These are phyloP conservation scores for Yponomeuta cagnagella DNA, from an alignment of 2,888 invertebrate species.

Conservation along the genomic window DNA sequence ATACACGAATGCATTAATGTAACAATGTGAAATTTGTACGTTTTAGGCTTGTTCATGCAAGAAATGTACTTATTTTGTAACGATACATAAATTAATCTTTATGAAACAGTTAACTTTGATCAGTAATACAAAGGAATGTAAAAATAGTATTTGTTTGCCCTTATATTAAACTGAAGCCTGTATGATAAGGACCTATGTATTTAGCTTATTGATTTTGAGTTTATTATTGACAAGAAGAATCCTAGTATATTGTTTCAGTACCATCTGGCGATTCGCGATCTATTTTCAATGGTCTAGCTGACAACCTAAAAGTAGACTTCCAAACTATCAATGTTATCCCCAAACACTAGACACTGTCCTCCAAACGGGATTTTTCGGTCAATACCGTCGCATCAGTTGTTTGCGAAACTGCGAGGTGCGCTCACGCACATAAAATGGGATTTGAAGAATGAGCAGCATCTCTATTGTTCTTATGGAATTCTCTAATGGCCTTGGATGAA, in stretches of 20 bases:
- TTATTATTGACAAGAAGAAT: neutral
- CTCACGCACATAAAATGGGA: slow-evolving; percentile 17
- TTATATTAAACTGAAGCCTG: too few relatives aligned
- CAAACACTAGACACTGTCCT: slow-evolving; percentile 42
- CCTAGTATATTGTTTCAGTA: neutral
- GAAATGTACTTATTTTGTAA: too few relatives aligned
- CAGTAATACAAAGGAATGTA: too few relatives aligned
- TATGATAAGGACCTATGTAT: neutral
- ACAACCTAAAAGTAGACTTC: neutral
- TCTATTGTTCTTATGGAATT: slow-evolving; percentile 7
- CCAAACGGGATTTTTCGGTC: slow-evolving; percentile 55
- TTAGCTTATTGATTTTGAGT: neutral
- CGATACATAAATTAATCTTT: too few relatives aligned
- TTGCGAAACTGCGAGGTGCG: slow-evolving; percentile 50
- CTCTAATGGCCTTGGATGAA: slow-evolving; percentile 1
- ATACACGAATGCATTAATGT: too few relatives aligned
- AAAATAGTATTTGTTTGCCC: too few relatives aligned
- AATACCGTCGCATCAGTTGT: slow-evolving; percentile 37
- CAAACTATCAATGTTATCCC: neutral
- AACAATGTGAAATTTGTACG: too few relatives aligned
- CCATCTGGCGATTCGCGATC: neutral
- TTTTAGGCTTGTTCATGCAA: too few relatives aligned
- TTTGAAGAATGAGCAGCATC: slow-evolving; percentile 1
- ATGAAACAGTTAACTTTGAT: too few relatives aligned
- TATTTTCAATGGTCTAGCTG: neutral